These are phyloP conservation scores for Morbakka virulenta DNA, from an alignment of 30 jellyfish, hydroid and myxozoan genomes.

Conservation along the genomic window DNA sequence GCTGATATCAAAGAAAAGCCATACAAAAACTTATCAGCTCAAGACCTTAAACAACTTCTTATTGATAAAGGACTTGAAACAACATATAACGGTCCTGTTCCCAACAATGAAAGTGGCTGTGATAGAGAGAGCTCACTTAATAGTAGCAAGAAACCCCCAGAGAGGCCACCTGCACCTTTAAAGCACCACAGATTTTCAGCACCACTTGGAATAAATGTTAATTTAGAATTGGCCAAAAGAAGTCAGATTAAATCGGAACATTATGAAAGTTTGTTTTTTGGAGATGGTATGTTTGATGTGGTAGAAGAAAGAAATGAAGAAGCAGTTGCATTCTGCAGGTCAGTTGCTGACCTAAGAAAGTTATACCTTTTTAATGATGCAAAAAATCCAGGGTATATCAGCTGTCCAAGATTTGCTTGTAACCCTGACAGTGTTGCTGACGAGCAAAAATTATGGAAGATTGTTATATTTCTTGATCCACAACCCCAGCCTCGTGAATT, in stretches of 20 bases:
- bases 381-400: conserved; percentile 70
- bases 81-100: neutral
- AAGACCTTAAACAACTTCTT: neutral
- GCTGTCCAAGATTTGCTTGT: conserved; percentile 36
- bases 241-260: conserved; percentile 6
- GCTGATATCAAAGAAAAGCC: neutral
- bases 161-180: conserved; percentile 56
- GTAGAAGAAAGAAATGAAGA: conserved; percentile 94
- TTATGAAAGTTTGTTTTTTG: conserved; percentile 49
- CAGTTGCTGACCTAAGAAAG: conserved; percentile 68
- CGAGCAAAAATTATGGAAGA: conserved; percentile 8
- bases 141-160: conserved; percentile 21
- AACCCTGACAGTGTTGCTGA: neutral
- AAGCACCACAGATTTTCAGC: conserved; percentile 42
- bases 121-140: neutral
- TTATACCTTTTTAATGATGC: conserved; percentile 20
- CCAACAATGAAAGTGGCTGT: neutral
- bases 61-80: neutral
- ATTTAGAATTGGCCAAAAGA: neutral
- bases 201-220: conserved; percentile 27
- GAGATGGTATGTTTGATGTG: conserved; percentile 75
- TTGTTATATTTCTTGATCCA: conserved; percentile 39
- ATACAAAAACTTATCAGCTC: neutral
- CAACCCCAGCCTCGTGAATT: conserved; percentile 7
- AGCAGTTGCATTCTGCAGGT: conserved; percentile 64